Base-by-base conservation (phyloP, 1,140 invertebrate genomes). In the Drosophila willistoni region DNA sequence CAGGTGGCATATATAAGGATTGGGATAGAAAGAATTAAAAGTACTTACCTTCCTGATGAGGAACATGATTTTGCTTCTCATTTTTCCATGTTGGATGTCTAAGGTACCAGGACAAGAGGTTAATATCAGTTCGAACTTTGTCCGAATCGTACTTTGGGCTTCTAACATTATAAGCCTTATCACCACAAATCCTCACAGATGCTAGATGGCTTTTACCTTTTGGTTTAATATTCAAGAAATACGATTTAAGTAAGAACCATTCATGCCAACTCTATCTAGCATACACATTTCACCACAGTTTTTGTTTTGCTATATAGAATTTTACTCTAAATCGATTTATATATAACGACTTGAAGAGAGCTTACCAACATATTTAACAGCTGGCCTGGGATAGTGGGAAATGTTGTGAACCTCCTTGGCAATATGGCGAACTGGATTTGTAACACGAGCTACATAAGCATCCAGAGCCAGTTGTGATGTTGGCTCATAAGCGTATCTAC, bases 161-260 rank as follows among this genome's bases (percentile, higher is more conserved):
- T 84, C 96, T 95, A 81, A 95, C 94, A 72, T 95, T 94, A 91
- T 96, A 96, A 34, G 94, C 94, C 91, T 94, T 96, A 77, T 95
- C 95, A 77, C 95, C 96, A 89, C 95, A 95, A 92, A 96, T 96
- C 82, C 95, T 94, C 79, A 97, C 94, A 92, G 95, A 96, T 42
- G 96, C 94, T 89, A 97, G 93, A 93, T 95, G 94, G 68, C 96
- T 96, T 89, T 93, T 93, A 92, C 94, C 94, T 95, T 90, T 73
- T 73, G 29, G 29, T 74, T 90, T 86, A 68, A 84, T 84, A 74
- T 90, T 89, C 81, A 93, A 89, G 62, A 79, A 74, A 94, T 92
- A 71, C 93, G 92, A 66, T 93, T 81, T 83, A 90, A 29, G 29
- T 29, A 29, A 76, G 84, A 91, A 63, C 73, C 69, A 83, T 75